Evolutionary conservation across 2,888 invertebrate species (phyloP).

Genomic region (Aquatica leii): DNA sequence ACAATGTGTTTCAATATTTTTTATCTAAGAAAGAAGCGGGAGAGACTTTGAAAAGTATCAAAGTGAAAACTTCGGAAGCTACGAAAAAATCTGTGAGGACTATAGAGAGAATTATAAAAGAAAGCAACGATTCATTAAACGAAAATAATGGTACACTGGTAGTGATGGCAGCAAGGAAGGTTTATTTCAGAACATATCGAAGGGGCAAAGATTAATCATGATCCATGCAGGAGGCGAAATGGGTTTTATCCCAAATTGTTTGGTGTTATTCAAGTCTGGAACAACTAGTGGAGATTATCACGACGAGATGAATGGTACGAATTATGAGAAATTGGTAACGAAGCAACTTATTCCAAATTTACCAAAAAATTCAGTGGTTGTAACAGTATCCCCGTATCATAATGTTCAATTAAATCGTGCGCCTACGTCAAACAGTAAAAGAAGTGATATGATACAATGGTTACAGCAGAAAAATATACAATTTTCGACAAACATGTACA

Average conservation of each 20-base stretch:
- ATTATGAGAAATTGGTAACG: no score
- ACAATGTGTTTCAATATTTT: background rate
- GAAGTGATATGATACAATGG: background rate
- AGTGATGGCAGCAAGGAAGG: conserved; percentile 9
- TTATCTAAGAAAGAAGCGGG: background rate
- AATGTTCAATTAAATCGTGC: conserved; percentile 6
- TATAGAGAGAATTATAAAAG: conserved; percentile 1
- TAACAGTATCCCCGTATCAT: background rate
- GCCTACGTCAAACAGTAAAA: background rate
- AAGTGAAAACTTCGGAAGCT: background rate
- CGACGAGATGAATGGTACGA: no score
- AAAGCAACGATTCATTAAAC: background rate
- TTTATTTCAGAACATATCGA: background rate
- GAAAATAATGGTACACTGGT: no score
- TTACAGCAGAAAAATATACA: background rate
- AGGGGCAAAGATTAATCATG: conserved; percentile 9
- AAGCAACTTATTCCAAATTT: no score
- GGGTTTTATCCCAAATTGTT: conserved; percentile 7
- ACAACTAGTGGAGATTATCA: background rate
- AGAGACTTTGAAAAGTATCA: background rate
- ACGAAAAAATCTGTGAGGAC: background rate
- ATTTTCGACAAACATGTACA: background rate
- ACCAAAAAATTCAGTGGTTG: background rate
- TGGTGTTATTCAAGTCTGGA: background rate
- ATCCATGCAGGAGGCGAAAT: no score